phyloP scores from a whole-genome alignment of 2,888 invertebrate genomes.

The Pyrrhosoma nymphula region DNA sequence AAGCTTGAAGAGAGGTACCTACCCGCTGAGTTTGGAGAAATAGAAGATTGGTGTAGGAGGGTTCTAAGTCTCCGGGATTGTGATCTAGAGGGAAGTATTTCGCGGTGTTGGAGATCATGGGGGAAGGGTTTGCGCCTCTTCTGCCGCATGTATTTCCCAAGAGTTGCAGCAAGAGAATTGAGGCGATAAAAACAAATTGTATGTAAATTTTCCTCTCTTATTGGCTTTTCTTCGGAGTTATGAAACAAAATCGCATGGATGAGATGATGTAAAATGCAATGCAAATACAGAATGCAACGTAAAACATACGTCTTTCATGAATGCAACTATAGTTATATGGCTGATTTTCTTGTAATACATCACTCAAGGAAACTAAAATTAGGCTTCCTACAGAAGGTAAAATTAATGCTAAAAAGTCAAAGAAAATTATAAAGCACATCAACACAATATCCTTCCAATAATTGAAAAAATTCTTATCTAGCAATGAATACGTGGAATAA shows the following conservation, averaged over 20 bases:
- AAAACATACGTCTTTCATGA: too few species aligned
- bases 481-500: too few species aligned
- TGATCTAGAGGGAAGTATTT: slow-evolving; percentile 11
- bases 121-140: neutral
- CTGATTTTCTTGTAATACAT: too few species aligned
- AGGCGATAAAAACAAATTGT: neutral
- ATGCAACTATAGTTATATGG: too few species aligned
- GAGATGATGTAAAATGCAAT: neutral
- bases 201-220: neutral
- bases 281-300: too few species aligned
- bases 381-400: too few species aligned
- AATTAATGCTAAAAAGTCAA: too few species aligned
- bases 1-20: slow-evolving; percentile 35
- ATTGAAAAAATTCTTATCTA: too few species aligned
- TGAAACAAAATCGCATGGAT: neutral
- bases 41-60: slow-evolving; percentile 38
- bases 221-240: neutral
- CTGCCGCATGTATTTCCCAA: neutral
- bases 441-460: too few species aligned
- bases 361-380: too few species aligned
- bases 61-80: slow-evolving; percentile 8
- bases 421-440: too few species aligned
- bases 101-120: neutral
- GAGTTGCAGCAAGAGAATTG: neutral
- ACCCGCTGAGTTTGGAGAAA: neutral